A percentile compares a stretch with the other conserved stretches of the same genome.
phyloP scores from a whole-genome alignment of 2,888 invertebrate species.

The Platycheirus albimanus region DNA sequence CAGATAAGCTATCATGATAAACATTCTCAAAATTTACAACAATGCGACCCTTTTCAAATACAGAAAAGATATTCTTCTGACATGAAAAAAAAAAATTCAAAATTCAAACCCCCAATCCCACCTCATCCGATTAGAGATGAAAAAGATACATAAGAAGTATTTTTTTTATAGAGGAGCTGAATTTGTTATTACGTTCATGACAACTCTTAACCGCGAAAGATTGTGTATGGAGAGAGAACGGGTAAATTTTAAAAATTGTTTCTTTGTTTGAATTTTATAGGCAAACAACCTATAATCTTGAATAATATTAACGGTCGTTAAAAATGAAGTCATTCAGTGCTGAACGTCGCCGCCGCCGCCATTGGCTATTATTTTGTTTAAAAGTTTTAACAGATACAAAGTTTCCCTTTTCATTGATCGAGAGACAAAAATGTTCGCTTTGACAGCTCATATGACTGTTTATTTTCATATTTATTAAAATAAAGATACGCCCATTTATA shows the following conservation, averaged over 20 bases:
- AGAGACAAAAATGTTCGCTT: slow-evolving; percentile 14
- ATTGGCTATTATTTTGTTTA: slow-evolving; percentile 24
- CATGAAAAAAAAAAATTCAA: too few species aligned
- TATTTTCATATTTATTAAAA: neutral
- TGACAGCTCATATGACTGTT: neutral
- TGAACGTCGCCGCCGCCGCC: slow-evolving; percentile 18
- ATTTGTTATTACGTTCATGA: slow-evolving; percentile 39
- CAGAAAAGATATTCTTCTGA: neutral
- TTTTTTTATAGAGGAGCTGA: neutral
- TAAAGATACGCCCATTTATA: slow-evolving; percentile 18
- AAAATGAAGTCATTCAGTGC: slow-evolving; percentile 48
- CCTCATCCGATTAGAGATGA: slow-evolving; percentile 57
- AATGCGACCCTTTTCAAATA: slow-evolving; percentile 1
- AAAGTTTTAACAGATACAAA: slow-evolving; percentile 2
- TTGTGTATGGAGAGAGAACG: neutral
- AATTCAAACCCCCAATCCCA: slow-evolving; percentile 39
- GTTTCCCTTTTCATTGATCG: neutral
- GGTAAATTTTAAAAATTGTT: neutral
- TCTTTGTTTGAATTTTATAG: slow-evolving; percentile 12
- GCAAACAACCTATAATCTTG: slow-evolving; percentile 3
- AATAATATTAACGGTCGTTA: slow-evolving; percentile 12
- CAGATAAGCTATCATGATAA: too few species aligned
- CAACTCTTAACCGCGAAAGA: slow-evolving; percentile 22
- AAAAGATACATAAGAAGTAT: slow-evolving; percentile 48
- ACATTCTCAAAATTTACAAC: too few species aligned